phyloP scores from a whole-genome alignment of 2,113 vertebrate species.

The Phocoena sinus region DNA sequence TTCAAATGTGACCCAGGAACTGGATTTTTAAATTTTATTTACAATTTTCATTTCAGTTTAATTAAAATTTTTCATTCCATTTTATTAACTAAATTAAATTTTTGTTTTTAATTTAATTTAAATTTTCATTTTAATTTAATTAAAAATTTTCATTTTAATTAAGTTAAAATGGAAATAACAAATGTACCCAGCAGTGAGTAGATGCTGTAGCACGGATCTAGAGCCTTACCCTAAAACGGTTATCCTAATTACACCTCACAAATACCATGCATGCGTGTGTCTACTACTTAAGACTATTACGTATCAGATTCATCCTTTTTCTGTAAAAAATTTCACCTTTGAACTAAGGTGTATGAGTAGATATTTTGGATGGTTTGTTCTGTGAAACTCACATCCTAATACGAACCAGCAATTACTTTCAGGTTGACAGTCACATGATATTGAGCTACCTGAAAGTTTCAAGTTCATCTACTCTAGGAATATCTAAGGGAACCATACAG shows the following conservation, averaged over 20 bases:
- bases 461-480: background rate
- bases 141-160: background rate
- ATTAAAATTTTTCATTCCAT: background rate
- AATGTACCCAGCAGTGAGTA: background rate
- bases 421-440: background rate
- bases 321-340: background rate
- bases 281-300: background rate
- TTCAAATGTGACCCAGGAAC: background rate
- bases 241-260: background rate
- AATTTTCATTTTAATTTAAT: background rate
- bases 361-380: background rate
- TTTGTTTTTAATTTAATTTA: background rate
- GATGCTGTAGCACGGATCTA: background rate
- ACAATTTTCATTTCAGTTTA: background rate
- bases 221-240: background rate
- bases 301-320: background rate
- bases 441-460: background rate
- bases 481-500: background rate
- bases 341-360: background rate
- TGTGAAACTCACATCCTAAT: background rate
- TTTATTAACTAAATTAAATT: background rate
- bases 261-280: background rate
- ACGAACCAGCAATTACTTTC: background rate
- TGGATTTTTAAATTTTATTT: background rate
- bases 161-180: background rate